Evolutionary conservation across 1,140 invertebrate genomes (phyloP), one percentile per base, ranked within the genome.

Genomic region (Calosoma granatense): DNA sequence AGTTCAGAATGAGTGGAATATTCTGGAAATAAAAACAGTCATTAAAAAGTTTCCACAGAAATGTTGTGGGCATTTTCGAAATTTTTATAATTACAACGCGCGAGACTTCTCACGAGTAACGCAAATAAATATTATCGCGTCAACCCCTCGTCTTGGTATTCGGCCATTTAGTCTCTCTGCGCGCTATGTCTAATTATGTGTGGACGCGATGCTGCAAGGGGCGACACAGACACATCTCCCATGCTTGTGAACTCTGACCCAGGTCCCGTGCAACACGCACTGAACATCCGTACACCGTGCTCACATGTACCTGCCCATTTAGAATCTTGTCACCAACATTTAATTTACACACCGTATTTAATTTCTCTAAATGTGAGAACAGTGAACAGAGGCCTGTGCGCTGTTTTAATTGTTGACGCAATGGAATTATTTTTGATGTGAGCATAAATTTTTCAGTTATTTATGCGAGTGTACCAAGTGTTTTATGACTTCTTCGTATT

Each of bases 251-350:
- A 9, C 41, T 47, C 9, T 47, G 41, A 47, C 1, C 67, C 66
- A n/a, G n/a, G n/a, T n/a, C n/a, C n/a, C n/a, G n/a, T n/a, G n/a
- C n/a, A n/a, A n/a, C n/a, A n/a, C n/a, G n/a, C n/a, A n/a, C n/a
- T n/a, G n/a, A n/a, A n/a, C n/a, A n/a, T n/a, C n/a, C n/a, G n/a
- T n/a, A n/a, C n/a, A n/a, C n/a, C n/a, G n/a, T n/a, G n/a, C n/a
- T n/a, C n/a, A n/a, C n/a, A n/a, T n/a, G n/a, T n/a, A n/a, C n/a
- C n/a, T n/a, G n/a, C n/a, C n/a, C n/a, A n/a, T n/a, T n/a, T n/a
- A n/a, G n/a, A 59, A 51, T 20, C 11, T 36, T 19, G 43, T 47
- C 20, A 67, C 62, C 0, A 70, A 69, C 41, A 17, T 6, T 47
- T 12, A 47, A 47, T 47, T 47, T 47, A 47, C 41, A 47, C 9